Percentiles rank a stretch among this genome's conserved stretches.
Evolutionary conservation across 2,888 invertebrate genomes (phyloP).

Genomic region (Anoncus sp.): DNA sequence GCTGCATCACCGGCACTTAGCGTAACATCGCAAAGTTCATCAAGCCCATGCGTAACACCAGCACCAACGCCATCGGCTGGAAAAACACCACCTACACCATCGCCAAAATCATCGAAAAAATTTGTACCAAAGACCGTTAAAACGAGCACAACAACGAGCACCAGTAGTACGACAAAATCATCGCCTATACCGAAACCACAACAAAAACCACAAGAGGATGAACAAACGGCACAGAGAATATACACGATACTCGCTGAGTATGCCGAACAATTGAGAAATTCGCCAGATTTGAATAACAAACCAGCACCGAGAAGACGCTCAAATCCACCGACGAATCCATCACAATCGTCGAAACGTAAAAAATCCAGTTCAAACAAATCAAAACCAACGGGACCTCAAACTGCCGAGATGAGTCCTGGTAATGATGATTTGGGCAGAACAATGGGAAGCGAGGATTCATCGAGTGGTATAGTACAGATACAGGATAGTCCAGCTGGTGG

Average conservation of each 20-base stretch:
- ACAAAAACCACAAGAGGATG: conserved; percentile 92
- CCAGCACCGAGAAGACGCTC: conserved; percentile 91
- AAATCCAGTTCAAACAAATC: conserved; percentile 87
- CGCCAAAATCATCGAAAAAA: conserved; percentile 81
- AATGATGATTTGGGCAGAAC: conserved; percentile 88
- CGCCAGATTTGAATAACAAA: conserved; percentile 91
- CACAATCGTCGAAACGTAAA: conserved; percentile 88
- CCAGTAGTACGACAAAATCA: conserved; percentile 86
- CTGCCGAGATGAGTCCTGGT: conserved; percentile 86
- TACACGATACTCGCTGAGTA: conserved; percentile 92
- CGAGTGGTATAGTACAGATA: conserved; percentile 85
- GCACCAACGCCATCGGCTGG: conserved; percentile 84
- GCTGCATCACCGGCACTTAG: conserved; percentile 85
- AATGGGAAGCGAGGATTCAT: conserved; percentile 91
- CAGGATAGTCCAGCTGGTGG: conserved; percentile 83
- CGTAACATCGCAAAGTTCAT: conserved; percentile 85
- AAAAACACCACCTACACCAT: conserved; percentile 83
- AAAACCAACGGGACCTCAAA: conserved; percentile 83
- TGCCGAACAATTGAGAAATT: conserved; percentile 91
- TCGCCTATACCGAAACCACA: conserved; percentile 88
- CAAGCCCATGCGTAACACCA: conserved; percentile 86
- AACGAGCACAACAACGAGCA: conserved; percentile 85
- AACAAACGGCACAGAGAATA: conserved; percentile 91
- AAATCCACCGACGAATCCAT: conserved; percentile 89
- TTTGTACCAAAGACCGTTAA: conserved; percentile 86